phyloP scores from a whole-genome alignment of 2,888 invertebrate genomes.

The Pachycephus smyrnensis region DNA sequence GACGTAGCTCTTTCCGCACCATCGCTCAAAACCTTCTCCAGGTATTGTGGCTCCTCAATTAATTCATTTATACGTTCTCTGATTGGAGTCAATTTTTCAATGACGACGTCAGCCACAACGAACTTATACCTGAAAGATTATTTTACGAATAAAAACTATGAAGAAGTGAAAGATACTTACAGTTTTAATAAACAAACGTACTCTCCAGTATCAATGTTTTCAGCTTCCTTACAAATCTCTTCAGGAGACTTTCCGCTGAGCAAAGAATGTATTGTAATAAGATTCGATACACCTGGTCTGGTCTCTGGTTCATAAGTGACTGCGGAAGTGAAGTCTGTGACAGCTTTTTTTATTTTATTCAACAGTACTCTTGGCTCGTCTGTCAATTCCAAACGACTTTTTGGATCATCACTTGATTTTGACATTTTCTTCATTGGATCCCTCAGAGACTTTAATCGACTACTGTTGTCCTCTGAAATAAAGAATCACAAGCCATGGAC shows the following conservation, averaged over 20 bases:
- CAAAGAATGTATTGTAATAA: conserved; percentile 85
- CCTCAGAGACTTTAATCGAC: conserved; percentile 83
- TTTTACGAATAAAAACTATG: conserved; percentile 4
- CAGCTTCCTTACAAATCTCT: conserved; percentile 77
- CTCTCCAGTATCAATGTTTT: conserved; percentile 79
- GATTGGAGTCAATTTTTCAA: conserved; percentile 79
- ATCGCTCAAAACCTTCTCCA: conserved; percentile 73
- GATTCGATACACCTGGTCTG: conserved; percentile 91
- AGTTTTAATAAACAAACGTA: conserved; percentile 61
- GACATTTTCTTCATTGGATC: conserved; percentile 97
- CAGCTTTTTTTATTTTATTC: conserved; percentile 85
- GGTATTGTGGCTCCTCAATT: conserved; percentile 72
- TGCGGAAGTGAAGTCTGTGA: conserved; percentile 89
- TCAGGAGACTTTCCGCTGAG: conserved; percentile 76
- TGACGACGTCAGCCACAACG: conserved; percentile 78
- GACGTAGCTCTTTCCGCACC: conserved; percentile 76
- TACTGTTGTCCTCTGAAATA: conserved; percentile 69
- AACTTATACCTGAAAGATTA: conserved; percentile 75
- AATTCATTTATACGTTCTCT: conserved; percentile 72
- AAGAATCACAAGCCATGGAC: background rate
- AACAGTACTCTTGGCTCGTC: conserved; percentile 79
- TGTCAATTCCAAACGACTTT: conserved; percentile 82
- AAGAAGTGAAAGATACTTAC: background rate
- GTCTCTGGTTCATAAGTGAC: conserved; percentile 83
- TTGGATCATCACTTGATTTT: conserved; percentile 87